These are phyloP conservation scores for Acleris cristana DNA, from an alignment of 2,888 invertebrate species.

Conservation along the genomic window DNA sequence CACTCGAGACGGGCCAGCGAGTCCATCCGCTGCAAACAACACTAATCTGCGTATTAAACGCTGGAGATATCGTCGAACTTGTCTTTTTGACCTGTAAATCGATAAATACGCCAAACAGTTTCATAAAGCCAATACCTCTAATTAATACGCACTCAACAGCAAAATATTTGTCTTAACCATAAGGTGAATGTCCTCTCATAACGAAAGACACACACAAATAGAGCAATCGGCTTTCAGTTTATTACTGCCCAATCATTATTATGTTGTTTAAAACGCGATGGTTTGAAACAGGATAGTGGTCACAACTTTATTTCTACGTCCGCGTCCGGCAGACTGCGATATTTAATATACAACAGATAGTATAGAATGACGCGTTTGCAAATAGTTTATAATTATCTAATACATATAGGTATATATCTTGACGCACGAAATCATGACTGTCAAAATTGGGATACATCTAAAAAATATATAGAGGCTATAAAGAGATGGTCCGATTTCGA, in stretches of 20 bases:
- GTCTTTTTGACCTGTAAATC: background rate
- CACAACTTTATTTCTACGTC: background rate
- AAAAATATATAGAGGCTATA: no score
- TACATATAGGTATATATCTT: background rate
- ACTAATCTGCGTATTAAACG: no score
- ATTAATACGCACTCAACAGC: slow-evolving; percentile 9
- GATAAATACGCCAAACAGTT: background rate
- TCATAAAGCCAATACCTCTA: slow-evolving; percentile 27
- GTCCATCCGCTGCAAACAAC: no score
- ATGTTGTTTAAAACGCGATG: background rate
- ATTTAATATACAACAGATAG: slow-evolving; percentile 3
- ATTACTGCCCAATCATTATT: background rate
- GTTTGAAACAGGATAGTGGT: slow-evolving; percentile 2
- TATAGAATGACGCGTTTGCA: no score
- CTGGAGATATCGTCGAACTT: no score
- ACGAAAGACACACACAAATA: slow-evolving; percentile 20
- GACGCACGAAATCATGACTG: no score
- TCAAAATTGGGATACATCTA: no score
- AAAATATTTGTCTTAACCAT: slow-evolving; percentile 14
- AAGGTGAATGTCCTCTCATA: slow-evolving; percentile 24
- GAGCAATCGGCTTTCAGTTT: slow-evolving; percentile 2
- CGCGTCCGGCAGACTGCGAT: background rate
- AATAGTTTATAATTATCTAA: no score
- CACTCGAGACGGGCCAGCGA: no score
- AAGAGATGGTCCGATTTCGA: no score